A percentile compares a stretch with the other conserved stretches of the same genome.
These are phyloP conservation scores for Anoplopoma fimbria DNA, from an alignment of 2,113 vertebrate species.

Conservation along the genomic window DNA sequence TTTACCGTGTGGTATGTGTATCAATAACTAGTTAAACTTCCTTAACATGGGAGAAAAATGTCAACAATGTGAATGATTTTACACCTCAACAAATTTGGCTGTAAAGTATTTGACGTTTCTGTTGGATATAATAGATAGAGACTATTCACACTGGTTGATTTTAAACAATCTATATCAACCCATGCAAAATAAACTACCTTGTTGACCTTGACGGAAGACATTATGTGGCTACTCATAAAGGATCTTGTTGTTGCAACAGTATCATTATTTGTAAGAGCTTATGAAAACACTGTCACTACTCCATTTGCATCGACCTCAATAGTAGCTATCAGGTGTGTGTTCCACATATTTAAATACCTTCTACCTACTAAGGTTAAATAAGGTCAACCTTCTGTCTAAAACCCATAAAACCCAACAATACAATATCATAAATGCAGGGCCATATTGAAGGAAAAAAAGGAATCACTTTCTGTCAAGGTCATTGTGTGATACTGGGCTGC, in stretches of 20 bases:
- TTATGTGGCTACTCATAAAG: neutral
- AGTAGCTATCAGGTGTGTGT: neutral
- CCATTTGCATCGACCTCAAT: neutral
- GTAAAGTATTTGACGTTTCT: neutral
- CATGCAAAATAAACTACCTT: no score
- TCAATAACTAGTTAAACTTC: conserved; percentile 10
- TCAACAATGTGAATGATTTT: neutral
- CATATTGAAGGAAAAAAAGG: neutral
- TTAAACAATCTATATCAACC: neutral
- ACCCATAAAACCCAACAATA: neutral
- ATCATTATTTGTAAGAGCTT: neutral
- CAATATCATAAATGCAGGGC: neutral
- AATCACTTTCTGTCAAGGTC: conserved; percentile 39
- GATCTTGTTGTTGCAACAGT: neutral
- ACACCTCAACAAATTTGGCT: neutral
- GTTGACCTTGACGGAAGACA: neutral
- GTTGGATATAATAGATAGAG: neutral
- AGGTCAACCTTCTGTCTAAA: neutral
- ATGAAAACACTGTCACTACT: neutral
- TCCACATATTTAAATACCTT: neutral
- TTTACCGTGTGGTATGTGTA: neutral
- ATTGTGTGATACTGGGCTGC: conserved; percentile 12
- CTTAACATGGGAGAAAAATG: neutral
- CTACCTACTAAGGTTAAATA: neutral
- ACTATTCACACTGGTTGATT: neutral